Evolutionary conservation across 2,113 vertebrate species (phyloP), one percentile per base, ranked within the genome.

Genomic region (Misgurnus mizolepis): DNA sequence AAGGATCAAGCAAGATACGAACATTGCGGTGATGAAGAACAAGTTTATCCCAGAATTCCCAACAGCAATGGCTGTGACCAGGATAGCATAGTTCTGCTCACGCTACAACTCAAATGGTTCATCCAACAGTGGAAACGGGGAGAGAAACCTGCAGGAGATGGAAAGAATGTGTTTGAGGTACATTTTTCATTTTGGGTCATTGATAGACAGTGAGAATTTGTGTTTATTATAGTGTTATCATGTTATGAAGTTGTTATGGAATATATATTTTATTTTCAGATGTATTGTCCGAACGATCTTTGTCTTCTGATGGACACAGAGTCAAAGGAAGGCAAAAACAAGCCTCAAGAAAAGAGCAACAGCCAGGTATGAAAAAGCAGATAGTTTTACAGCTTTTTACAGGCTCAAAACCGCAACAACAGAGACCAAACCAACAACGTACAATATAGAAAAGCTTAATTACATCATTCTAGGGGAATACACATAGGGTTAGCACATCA

Each of bases 91-190:
- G 90, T 94, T 77, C 88, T 93, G 61, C 94, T 98, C 45, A 95
- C 93, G 65, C 86, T 97, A 90, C 95, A 98, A 88, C 95, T 98
- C 79, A 93, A 95, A 72, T 94, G 95, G 94, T 94, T 98, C 86
- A 93, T 99, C 68, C 96, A 98, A 84, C 90, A 92, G 82, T 98
- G 96, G 95, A 92, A 92, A 56, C 93, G 94, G 87, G 92, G 94
- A 76, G 94, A 95, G 83, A 79, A 79, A 72, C 61, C 83, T 14
- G 15, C 39, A 45, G 92, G 60, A 0, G 92, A 94, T 49, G 87
- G 90, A 39, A 93, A 92, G 79, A 92, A 93, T 83, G 92, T 95
- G 68, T 86, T 95, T 80, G 94, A 96, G 94, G 94, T 94, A 92
- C 27, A 72, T 17, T 9, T 9, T 62, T 75, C 6, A 18, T 43